Evolutionary conservation across 2,888 invertebrate genomes (phyloP), one percentile per base, ranked within the genome.

Genomic region (Pseudanteris insignis): DNA sequence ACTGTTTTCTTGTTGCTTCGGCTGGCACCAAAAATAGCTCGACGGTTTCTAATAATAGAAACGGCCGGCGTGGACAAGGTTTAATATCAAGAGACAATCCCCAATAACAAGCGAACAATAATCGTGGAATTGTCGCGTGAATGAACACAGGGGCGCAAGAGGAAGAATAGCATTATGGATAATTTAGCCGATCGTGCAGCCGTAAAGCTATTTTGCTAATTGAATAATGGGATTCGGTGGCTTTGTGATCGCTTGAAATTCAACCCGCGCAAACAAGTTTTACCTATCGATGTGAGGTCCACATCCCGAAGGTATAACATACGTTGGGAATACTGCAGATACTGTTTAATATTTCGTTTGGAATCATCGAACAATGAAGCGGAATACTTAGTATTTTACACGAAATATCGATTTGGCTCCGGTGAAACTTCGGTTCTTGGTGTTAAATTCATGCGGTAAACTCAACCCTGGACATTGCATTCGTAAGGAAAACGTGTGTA

Each of bases 21-120:
- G 6, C 18, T 50, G 33, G 26, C 33, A 18, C 38, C 38, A 46
- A 37, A 46, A 54, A 46, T 38, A 54, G 54, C 14, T 26, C 18
- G 54, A 36, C 15, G 46, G 38, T 37, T 33, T 28, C 40, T 38
- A 58, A 50, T 58, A 58, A 58, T 58, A 48, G 44, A 58, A 44
- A 37, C 29, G 33, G n/a, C 28, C 26, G 28, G 11, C 11, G 26
- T 6, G 38, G 40, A 33, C 44, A 40, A 11, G 29, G 30, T 51
- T 44, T 58, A 58, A 58, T 58, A 58, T 58, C 58, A 38, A 44
- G 43, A 50, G 58, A 58, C 43, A 50, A 58, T 50, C 58, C 44
- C 51, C 58, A 58, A 58, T 58, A 51, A 58, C 50, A 28, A 33
- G 25, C 25, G 44, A 44, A 51, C 55, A 58, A 51, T 58, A 58